Evolutionary conservation across 2,113 vertebrate genomes (phyloP).

Genomic region (Calypte anna): DNA sequence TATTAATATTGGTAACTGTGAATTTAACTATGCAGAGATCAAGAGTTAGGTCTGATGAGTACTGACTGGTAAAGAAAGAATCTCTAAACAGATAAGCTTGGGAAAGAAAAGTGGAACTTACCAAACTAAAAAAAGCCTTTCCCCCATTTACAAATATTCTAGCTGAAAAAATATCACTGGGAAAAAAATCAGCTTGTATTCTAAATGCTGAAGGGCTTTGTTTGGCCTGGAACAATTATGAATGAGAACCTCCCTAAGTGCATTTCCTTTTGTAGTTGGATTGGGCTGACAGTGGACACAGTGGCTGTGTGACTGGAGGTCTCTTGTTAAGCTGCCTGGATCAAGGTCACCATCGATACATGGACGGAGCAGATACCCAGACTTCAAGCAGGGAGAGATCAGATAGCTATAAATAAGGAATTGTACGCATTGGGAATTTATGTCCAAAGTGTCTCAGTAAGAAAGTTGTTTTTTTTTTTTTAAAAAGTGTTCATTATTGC

Average conservation of each 20-base stretch:
- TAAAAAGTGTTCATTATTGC: background rate
- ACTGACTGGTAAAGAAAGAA: background rate
- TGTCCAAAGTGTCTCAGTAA: background rate
- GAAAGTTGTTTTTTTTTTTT: background rate
- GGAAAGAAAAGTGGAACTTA: background rate
- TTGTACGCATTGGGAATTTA: background rate
- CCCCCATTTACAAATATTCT: background rate
- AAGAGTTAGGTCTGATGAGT: background rate
- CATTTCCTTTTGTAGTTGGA: background rate
- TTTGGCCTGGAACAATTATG: background rate
- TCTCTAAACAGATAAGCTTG: background rate
- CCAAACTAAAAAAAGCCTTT: background rate
- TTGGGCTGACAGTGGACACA: background rate
- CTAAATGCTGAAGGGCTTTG: background rate
- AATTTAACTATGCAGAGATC: background rate
- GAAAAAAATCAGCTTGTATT: background rate
- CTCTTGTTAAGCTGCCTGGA: background rate
- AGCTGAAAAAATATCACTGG: background rate
- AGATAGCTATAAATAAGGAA: background rate
- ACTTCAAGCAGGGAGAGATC: background rate
- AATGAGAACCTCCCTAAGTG: background rate
- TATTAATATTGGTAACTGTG: background rate
- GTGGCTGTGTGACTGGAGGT: background rate
- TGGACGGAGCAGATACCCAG: background rate
- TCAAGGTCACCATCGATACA: accelerated